Conservation (phyloP, 1,140 invertebrate species). For the Formica exsecta region DNA sequence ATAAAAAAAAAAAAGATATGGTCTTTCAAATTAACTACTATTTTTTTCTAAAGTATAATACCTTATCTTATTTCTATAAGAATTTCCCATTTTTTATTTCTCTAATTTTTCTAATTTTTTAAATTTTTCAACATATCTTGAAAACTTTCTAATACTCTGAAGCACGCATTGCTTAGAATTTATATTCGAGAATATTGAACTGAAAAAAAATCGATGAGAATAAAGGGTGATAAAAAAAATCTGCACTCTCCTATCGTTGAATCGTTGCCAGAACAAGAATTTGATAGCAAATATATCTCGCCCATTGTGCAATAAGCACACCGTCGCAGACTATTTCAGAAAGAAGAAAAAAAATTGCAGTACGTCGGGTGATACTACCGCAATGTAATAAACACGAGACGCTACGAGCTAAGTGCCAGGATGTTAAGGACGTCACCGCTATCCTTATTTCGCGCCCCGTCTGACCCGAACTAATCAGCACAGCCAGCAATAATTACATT, state of each 20-base stretch:
- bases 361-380: not conserved
- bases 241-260: not conserved
- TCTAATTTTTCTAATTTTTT: not conserved
- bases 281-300: not conserved
- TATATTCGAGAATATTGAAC: not conserved
- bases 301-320: not conserved
- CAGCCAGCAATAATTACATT: conserved; percentile 62
- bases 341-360: not conserved
- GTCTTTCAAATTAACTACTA: not conserved
- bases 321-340: too few species aligned
- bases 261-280: not conserved
- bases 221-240: not conserved
- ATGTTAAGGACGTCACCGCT: conserved; percentile 30
- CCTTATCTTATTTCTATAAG: not conserved
- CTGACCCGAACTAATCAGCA: conserved; percentile 68
- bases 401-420: conserved; percentile 45
- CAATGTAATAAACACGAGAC: conserved; percentile 56
- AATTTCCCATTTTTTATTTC: not conserved
- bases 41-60: not conserved
- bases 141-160: not conserved
- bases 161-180: not conserved
- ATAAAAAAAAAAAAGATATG: not conserved
- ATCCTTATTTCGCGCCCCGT: conserved; percentile 62
- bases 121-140: not conserved
- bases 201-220: not conserved